These are phyloP conservation scores for Lethocerus indicus DNA, from an alignment of 1,140 invertebrate species.

Conservation along the genomic window DNA sequence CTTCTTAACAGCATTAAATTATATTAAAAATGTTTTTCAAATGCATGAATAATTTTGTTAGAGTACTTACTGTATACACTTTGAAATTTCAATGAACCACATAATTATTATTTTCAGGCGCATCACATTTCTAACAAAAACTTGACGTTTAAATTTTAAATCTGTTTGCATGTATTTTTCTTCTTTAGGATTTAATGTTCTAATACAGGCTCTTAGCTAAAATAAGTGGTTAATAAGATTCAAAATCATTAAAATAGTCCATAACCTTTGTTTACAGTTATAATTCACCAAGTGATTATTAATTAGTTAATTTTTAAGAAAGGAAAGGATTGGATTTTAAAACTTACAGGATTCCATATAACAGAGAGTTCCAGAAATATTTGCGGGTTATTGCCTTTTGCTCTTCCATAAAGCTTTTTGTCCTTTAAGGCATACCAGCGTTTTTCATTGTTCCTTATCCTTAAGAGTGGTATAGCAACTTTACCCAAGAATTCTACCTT, in stretches of 20 bases:
- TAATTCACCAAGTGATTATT: background rate
- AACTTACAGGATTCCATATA: constrained; percentile 76
- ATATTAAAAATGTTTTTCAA: background rate
- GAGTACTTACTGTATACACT: constrained; percentile 73
- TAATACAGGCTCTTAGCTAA: constrained; percentile 67
- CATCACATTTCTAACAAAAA: constrained; percentile 87
- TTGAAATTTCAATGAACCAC: constrained; percentile 73
- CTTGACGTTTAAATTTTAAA: constrained; percentile 84
- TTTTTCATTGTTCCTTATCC: constrained; percentile 81
- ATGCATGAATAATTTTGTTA: background rate
- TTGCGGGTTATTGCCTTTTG: constrained; percentile 80
- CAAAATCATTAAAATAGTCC: background rate
- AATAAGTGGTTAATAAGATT: constrained; percentile 8
- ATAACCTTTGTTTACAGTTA: background rate
- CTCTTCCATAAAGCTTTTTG: constrained; percentile 71
- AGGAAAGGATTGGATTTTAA: background rate
- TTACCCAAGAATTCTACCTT: constrained; percentile 96
- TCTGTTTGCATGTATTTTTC: constrained; percentile 89
- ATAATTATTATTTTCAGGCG: constrained; percentile 79
- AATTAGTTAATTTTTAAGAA: too few species aligned
- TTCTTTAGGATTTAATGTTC: constrained; percentile 90
- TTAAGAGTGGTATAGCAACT: constrained; percentile 71
- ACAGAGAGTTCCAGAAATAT: constrained; percentile 86
- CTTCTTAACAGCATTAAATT: background rate
- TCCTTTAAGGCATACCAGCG: constrained; percentile 95